These are phyloP conservation scores for Montipora efflorescens DNA, from an alignment of 64 coral and sea anemone genomes.

Conservation along the genomic window DNA sequence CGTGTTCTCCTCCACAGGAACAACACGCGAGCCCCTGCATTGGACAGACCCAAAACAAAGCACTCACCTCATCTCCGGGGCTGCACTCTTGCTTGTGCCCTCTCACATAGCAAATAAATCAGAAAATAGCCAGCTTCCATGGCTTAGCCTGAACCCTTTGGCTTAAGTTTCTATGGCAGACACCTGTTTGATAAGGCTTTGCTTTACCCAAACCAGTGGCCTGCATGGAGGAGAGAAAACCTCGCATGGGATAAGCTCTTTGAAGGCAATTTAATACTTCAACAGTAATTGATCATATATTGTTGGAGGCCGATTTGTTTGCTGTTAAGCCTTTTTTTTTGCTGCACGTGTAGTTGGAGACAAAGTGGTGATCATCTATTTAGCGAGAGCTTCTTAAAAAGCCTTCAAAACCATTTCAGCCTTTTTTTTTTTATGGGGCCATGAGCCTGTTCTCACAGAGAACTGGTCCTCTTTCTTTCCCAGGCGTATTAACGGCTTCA, in stretches of 20 bases:
- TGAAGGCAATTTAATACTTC: slow-evolving; percentile 91
- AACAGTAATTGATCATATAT: slow-evolving; percentile 83
- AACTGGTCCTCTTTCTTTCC: slow-evolving; percentile 56
- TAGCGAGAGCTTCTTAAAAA: slow-evolving; percentile 50
- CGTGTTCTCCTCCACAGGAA: slow-evolving; percentile 45
- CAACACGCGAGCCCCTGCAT: slow-evolving; percentile 33
- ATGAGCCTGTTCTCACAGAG: slow-evolving; percentile 35
- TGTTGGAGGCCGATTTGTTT: slow-evolving; percentile 81
- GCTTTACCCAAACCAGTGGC: slow-evolving; percentile 79
- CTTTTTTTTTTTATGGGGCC: not conserved
- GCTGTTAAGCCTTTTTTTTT: slow-evolving; percentile 63
- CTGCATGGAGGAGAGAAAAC: slow-evolving; percentile 40
- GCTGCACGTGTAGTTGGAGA: slow-evolving; percentile 80
- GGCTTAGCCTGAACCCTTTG: slow-evolving; percentile 41
- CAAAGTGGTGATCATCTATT: slow-evolving; percentile 64
- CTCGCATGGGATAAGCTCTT: slow-evolving; percentile 79
- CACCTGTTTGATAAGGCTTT: slow-evolving; percentile 66
- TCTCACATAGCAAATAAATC: slow-evolving; percentile 50
- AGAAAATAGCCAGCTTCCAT: slow-evolving; percentile 21
- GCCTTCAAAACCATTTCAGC: slow-evolving; percentile 43
- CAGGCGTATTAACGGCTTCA: slow-evolving; percentile 33
- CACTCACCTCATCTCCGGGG: slow-evolving; percentile 42
- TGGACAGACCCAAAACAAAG: slow-evolving; percentile 41
- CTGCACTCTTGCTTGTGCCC: slow-evolving; percentile 28
- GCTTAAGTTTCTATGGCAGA: slow-evolving; percentile 86